Conservation (phyloP, 2,797 vertebrate genomes). For the Micromesistius poutassou region DNA sequence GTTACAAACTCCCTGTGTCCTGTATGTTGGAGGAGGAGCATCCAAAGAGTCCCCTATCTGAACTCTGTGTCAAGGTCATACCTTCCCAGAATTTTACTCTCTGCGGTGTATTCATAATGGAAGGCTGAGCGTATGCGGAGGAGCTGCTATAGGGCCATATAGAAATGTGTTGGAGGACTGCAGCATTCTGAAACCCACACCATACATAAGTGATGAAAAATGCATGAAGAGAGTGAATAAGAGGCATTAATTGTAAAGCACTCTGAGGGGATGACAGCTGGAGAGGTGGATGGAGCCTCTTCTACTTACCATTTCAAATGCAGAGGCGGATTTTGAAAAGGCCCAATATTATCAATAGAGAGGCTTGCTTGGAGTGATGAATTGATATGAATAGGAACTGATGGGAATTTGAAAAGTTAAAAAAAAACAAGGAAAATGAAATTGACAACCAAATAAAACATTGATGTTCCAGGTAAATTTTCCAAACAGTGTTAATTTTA, state of each 20-base stretch:
- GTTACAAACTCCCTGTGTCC: too few species aligned
- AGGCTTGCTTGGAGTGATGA: background rate
- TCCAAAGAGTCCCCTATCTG: background rate
- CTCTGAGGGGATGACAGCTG: background rate
- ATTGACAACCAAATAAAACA: background rate
- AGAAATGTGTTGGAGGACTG: slow-evolving; percentile 40
- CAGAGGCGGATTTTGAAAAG: background rate
- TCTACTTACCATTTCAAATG: background rate
- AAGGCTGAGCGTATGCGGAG: slow-evolving; percentile 10
- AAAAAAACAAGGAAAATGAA: background rate
- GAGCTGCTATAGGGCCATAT: slow-evolving; percentile 17
- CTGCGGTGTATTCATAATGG: slow-evolving; percentile 3
- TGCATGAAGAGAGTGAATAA: slow-evolving; percentile 19
- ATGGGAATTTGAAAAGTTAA: background rate
- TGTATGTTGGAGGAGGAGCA: background rate
- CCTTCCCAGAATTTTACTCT: background rate
- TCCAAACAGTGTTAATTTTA: background rate
- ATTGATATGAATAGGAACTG: background rate
- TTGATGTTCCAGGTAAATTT: background rate
- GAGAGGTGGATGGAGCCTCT: background rate
- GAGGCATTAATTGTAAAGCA: background rate
- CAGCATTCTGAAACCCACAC: slow-evolving; percentile 44
- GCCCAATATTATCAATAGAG: background rate
- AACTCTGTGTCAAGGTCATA: background rate
- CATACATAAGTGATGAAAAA: slow-evolving; percentile 48